These are phyloP conservation scores for Nipponacmea schrenckii DNA, from an alignment of 2,888 invertebrate species.

Conservation along the genomic window DNA sequence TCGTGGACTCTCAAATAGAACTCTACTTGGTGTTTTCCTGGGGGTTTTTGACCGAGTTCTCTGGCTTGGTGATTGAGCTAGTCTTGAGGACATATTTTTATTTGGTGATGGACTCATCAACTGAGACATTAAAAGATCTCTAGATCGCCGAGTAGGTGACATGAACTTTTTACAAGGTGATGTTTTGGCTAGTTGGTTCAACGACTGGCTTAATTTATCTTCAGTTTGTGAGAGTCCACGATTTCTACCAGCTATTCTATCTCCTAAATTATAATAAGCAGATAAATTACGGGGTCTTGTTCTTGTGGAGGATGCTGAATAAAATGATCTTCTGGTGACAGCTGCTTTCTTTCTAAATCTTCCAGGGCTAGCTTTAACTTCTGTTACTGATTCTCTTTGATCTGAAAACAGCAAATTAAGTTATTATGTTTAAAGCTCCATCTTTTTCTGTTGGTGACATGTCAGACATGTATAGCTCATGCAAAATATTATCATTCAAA, in stretches of 20 bases:
- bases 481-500: too few species aligned
- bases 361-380: conserved; percentile 34
- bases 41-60: conserved; percentile 15
- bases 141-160: conserved; percentile 45
- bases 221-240: conserved; percentile 7
- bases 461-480: too few species aligned
- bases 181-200: neutral
- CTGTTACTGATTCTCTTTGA: neutral
- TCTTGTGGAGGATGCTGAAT: conserved; percentile 45
- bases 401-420: too few species aligned
- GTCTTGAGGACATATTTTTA: neutral
- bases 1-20: conserved; percentile 18
- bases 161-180: conserved; percentile 28
- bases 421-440: too few species aligned
- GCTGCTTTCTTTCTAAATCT: conserved; percentile 46
- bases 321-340: conserved; percentile 49
- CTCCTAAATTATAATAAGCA: conserved; percentile 47
- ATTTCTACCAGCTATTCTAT: conserved; percentile 44
- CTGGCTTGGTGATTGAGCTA: neutral
- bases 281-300: conserved; percentile 48
- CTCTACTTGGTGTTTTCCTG: conserved; percentile 13
- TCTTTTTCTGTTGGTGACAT: too few species aligned
- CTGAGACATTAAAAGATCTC: conserved; percentile 44
- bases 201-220: conserved; percentile 7
- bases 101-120: conserved; percentile 47